Conservation (phyloP, 2,888 invertebrate species). For the Sthenelais limicola region DNA sequence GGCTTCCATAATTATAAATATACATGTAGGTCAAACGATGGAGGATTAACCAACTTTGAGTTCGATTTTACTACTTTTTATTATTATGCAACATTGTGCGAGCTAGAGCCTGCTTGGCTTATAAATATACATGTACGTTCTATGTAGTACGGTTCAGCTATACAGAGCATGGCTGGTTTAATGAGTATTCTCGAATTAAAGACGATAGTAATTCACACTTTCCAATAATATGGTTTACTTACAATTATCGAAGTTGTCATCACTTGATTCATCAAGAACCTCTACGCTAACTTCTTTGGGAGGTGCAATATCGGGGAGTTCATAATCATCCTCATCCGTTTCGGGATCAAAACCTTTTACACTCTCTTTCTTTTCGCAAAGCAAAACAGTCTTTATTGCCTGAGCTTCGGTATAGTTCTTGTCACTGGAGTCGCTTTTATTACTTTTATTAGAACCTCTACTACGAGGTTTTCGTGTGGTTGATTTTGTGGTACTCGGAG, state of each 20-base stretch:
- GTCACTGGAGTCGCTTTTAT: slow-evolving; percentile 16
- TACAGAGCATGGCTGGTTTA: too few relatives aligned
- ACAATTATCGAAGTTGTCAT: slow-evolving; percentile 28
- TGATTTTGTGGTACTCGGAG: not conserved
- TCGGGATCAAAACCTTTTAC: not conserved
- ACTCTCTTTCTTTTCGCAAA: slow-evolving; percentile 26
- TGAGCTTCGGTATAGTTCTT: slow-evolving; percentile 13
- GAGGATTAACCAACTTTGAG: too few relatives aligned
- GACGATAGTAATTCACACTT: too few relatives aligned
- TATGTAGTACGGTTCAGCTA: too few relatives aligned
- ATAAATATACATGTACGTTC: too few relatives aligned
- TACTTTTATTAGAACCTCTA: not conserved
- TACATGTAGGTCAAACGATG: too few relatives aligned
- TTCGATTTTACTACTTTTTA: too few relatives aligned
- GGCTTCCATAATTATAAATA: too few relatives aligned
- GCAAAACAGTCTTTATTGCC: slow-evolving; percentile 4
- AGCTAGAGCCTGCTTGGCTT: too few relatives aligned
- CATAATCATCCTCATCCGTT: slow-evolving; percentile 25
- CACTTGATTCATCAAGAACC: slow-evolving; percentile 3
- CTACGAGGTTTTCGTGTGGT: too few relatives aligned
- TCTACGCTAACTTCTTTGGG: not conserved
- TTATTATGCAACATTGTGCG: too few relatives aligned
- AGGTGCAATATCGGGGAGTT: slow-evolving; percentile 8
- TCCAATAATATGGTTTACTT: not conserved
- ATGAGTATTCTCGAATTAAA: too few relatives aligned